Percentiles rank a stretch among this genome's conserved stretches.
Evolutionary conservation across 2,797 vertebrate genomes (phyloP).

Genomic region (Leucoraja ocellata): DNA sequence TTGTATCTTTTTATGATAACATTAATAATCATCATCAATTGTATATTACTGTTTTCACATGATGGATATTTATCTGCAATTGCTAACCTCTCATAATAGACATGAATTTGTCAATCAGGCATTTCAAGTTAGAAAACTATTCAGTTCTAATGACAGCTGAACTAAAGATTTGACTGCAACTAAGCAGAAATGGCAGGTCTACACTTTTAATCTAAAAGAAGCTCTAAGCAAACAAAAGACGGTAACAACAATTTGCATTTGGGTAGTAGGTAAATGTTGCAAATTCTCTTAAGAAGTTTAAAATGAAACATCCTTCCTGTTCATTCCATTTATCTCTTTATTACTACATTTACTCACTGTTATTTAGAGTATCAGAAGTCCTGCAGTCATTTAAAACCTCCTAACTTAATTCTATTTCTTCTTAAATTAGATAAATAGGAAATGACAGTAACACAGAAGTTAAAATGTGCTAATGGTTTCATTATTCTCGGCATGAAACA

Average conservation of each 20-base stretch:
- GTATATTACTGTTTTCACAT: not conserved
- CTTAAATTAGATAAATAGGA: not conserved
- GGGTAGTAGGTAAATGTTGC: not conserved
- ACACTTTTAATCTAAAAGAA: not conserved
- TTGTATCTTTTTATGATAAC: too few relatives aligned
- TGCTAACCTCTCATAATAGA: not conserved
- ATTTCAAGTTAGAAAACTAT: not conserved
- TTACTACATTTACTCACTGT: not conserved
- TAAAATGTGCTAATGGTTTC: not conserved
- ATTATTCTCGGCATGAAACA: not conserved
- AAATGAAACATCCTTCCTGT: not conserved
- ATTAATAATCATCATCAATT: not conserved
- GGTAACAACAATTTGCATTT: not conserved
- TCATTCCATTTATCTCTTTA: not conserved
- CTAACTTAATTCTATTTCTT: not conserved
- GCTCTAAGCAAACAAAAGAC: not conserved
- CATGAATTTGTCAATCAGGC: not conserved
- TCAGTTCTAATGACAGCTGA: not conserved
- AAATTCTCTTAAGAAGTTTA: not conserved
- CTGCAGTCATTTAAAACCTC: too few relatives aligned
- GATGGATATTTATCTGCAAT: not conserved
- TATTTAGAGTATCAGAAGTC: not conserved
- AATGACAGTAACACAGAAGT: not conserved
- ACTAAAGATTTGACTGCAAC: not conserved
- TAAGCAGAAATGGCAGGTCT: not conserved